Percentiles rank a stretch among this genome's conserved stretches.
These are phyloP conservation scores for Druceiella hillmani DNA, from an alignment of 2,888 invertebrate genomes.

Conservation along the genomic window DNA sequence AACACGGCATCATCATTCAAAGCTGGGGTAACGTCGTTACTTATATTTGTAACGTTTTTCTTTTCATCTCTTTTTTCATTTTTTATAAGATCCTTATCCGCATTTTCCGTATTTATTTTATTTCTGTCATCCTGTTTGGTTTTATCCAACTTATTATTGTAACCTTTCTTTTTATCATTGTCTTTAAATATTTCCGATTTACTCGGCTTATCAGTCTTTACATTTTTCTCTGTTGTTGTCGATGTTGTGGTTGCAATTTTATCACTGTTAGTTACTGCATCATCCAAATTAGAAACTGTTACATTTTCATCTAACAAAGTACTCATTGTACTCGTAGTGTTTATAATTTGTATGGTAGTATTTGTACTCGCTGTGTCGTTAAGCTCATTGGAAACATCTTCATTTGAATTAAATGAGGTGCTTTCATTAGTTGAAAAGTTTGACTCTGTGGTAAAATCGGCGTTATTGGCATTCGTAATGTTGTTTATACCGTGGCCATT, in stretches of 20 bases:
- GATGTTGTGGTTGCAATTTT: slow-evolving; percentile 15
- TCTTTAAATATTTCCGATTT: slow-evolving; percentile 27
- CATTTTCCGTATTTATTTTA: slow-evolving; percentile 33
- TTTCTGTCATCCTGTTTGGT: slow-evolving; percentile 26
- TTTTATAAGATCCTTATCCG: slow-evolving; percentile 32
- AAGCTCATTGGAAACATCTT: too few species aligned
- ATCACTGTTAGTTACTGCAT: too few species aligned
- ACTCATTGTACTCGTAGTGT: neutral
- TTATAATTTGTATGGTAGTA: too few species aligned
- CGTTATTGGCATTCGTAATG: too few species aligned
- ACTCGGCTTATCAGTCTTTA: slow-evolving; percentile 5
- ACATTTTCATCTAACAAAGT: too few species aligned
- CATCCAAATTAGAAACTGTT: too few species aligned
- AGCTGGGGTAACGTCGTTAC: slow-evolving; percentile 26
- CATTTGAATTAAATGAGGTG: too few species aligned
- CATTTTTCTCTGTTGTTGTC: slow-evolving; percentile 9
- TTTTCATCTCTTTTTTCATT: slow-evolving; percentile 32
- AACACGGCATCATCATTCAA: slow-evolving; percentile 17
- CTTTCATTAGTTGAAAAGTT: too few species aligned
- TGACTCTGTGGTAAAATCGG: too few species aligned
- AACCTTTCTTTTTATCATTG: slow-evolving; percentile 33
- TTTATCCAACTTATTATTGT: neutral
- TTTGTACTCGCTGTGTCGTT: too few species aligned
- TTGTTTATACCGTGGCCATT: too few species aligned
- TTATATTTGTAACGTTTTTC: slow-evolving; percentile 23